Evolutionary conservation across 2,888 invertebrate species (phyloP), one percentile per base, ranked within the genome.

Genomic region (Pycnomerus fuliginosus): DNA sequence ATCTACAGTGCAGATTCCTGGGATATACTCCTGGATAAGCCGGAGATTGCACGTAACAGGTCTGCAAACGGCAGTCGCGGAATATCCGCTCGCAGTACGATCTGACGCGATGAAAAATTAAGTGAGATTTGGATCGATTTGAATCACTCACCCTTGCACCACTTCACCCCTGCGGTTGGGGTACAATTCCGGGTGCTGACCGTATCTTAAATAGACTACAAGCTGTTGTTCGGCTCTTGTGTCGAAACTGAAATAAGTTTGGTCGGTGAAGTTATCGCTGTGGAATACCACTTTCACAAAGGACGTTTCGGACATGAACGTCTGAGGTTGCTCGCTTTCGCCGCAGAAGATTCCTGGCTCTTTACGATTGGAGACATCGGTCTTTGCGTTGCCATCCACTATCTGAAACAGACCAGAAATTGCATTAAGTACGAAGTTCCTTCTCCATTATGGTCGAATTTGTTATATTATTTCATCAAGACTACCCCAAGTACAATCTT

Each of bases 1-100:
- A 94, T 66, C 90, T 86, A 80, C 93, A 93, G 71, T 91, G 90
- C 52, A 93, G 78, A 62, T 91, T 90, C 45, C 93, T 80, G 1
- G 93, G 93, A 72, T 94, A 94, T 12, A 94, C 85, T 24, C 93
- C 93, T 10, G 93, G 93, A 71, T 90, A 93, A 3, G 92, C 93
- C 2, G 94, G 93, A 8, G 90, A 90, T 72, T 94, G 93, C 2
- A 94, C 92, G 72, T 92, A 93, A 74, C 94, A 94, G 2, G 92
- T 92, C 71, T 93, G 92, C 15, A 93, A 79, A 11, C 89, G 80
- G 65, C 90, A 91, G 67, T 93, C 92, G 34, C 88, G 79, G 74
- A 92, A 93, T 53, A 89, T 85, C 41, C 91, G 77, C 68, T 92
- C 91, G 69, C 92, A 92, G 69, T 91, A 91, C 33, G 89, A 89